Evolutionary conservation across 2,797 vertebrate species (phyloP).

Genomic region (Clarias platycephalus): DNA sequence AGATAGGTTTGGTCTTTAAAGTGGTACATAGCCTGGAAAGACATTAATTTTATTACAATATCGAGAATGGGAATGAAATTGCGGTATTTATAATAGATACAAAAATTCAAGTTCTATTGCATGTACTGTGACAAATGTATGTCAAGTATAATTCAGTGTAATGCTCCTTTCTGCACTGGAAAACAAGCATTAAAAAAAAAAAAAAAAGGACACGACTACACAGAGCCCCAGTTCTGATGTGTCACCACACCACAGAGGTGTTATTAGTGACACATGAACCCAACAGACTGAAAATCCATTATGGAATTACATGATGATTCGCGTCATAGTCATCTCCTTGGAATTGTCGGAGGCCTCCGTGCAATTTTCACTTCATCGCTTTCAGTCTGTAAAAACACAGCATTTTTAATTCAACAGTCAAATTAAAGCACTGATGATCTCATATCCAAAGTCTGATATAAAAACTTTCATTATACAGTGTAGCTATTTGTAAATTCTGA

Average conservation of each 20-base stretch:
- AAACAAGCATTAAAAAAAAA: background rate
- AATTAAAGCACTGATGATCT: background rate
- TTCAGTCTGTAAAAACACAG: conserved; percentile 31
- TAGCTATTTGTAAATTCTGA: background rate
- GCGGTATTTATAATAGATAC: background rate
- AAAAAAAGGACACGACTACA: background rate
- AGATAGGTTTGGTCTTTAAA: background rate
- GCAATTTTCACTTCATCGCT: conserved; percentile 31
- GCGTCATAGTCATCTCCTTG: conserved; percentile 35
- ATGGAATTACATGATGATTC: conserved; percentile 28
- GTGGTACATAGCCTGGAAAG: background rate
- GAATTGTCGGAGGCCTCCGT: conserved; percentile 17
- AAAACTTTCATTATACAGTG: background rate
- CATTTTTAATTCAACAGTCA: background rate
- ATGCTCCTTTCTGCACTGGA: background rate
- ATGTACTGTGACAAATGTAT: too few species aligned
- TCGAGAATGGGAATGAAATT: background rate
- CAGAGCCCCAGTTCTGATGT: background rate
- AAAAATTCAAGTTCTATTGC: background rate
- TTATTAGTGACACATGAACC: conserved; percentile 18
- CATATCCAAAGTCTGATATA: background rate
- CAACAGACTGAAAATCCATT: background rate
- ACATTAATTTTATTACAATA: background rate
- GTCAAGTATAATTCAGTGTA: background rate
- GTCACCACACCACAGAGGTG: conserved; percentile 2